Evolutionary conservation across 2,113 vertebrate species (phyloP), one percentile per base, ranked within the genome.

Genomic region (Dicrurus megarhynchus): DNA sequence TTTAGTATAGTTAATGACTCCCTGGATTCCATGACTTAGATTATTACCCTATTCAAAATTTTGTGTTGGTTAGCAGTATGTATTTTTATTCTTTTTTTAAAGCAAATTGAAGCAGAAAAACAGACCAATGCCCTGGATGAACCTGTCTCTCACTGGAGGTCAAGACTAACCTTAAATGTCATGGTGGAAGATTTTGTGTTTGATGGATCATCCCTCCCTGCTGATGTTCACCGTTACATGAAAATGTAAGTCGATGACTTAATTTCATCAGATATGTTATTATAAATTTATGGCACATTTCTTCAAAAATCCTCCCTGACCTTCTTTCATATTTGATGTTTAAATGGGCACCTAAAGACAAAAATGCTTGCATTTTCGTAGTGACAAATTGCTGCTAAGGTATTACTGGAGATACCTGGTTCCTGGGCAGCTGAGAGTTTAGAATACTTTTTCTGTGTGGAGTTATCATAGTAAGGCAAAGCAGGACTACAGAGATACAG

Each of bases 201-300:
- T 12, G 99, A 99, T 64, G 98, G 97, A 13, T 98, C 99, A n/a
- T 98, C 98, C 28, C 98, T 99, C 47, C 99, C 99, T 2, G 98
- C 98, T 16, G 99, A 99, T 23, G 99, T 99, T 84, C 99, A 99
- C 60, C 98, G 99, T 94, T 99, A 99, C 97, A 99, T 99, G 98
- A 98, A 98, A 98, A 98, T 99, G 99, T 99, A 85, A 93, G 98
- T 94, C 0, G 0, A 7, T 65, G 15, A n/a, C 39, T 70, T 74
- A 3, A 33, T 95, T 94, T 83, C 67, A 9, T n/a, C 52, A 41
- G 4, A 33, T 47, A 44, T 13, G 8, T 41, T 84, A 26, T 49
- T 74, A 26, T 13, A 59, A 70, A 70, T 12, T 65, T 60, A 18
- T 0, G 33, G 12, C 27, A 19, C 10, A 5, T 64, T 79, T 37